Conservation (phyloP, 2,797 vertebrate species). For the Glossophaga mutica region DNA sequence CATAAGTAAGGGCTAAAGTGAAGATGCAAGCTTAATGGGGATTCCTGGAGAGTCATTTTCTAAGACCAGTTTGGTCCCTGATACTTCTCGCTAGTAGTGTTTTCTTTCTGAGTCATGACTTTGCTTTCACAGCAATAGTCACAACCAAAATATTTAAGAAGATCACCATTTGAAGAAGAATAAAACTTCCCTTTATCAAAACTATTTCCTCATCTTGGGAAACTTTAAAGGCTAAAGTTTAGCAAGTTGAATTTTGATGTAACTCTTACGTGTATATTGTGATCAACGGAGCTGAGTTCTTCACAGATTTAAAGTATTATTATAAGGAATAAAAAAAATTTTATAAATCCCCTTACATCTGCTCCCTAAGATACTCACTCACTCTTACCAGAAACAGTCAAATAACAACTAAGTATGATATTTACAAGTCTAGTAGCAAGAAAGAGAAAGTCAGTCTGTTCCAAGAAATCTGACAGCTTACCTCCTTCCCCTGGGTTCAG, state of each 20-base stretch:
- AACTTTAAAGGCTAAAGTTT: slow-evolving; percentile 3
- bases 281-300: not conserved
- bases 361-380: not conserved
- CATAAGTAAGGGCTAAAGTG: not conserved
- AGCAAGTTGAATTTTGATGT: not conserved
- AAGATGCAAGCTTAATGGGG: not conserved
- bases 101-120: slow-evolving; percentile 46
- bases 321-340: not conserved
- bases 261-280: not conserved
- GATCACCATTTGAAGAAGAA: slow-evolving; percentile 25
- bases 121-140: slow-evolving; percentile 22
- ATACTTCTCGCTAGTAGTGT: not conserved
- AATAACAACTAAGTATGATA: not conserved
- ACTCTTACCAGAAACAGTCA: not conserved
- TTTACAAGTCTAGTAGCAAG: not conserved
- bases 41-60: slow-evolving; percentile 49
- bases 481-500: not conserved
- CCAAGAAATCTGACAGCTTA: not conserved
- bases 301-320: not conserved
- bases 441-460: not conserved
- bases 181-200: not conserved
- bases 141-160: slow-evolving; percentile 29
- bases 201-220: not conserved
- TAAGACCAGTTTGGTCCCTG: not conserved
- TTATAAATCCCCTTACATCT: not conserved